Evolutionary conservation across 2,888 invertebrate genomes (phyloP).

Genomic region (Drepana falcataria): DNA sequence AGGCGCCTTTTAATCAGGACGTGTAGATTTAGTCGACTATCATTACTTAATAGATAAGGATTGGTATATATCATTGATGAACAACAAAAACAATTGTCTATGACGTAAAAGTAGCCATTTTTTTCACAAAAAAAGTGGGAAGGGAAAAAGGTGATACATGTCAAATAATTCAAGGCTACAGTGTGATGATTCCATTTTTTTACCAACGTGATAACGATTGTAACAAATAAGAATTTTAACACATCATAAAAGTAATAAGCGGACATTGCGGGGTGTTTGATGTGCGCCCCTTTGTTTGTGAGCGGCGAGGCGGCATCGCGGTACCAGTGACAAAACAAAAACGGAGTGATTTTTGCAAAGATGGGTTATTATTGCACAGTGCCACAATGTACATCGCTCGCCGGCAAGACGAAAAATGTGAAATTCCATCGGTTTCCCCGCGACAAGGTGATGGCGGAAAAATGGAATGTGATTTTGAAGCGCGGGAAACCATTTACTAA

Average conservation of each 20-base stretch:
- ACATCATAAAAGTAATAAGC: constrained; percentile 11
- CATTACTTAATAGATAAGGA: constrained; percentile 16
- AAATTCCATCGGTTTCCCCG: constrained; percentile 73
- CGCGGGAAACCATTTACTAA: constrained; percentile 73
- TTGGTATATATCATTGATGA: constrained; percentile 8
- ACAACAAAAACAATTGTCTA: constrained; percentile 28
- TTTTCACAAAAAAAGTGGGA: constrained; percentile 51
- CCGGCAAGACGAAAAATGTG: constrained; percentile 76
- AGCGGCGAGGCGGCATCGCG: constrained; percentile 11
- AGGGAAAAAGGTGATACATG: constrained; percentile 73
- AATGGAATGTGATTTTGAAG: constrained; percentile 67
- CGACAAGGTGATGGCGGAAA: constrained; percentile 58
- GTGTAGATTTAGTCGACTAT: background rate
- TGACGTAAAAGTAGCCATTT: constrained; percentile 47
- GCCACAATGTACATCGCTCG: constrained; percentile 74
- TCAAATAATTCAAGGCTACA: constrained; percentile 76
- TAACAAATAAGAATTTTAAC: constrained; percentile 43
- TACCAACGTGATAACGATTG: constrained; percentile 70
- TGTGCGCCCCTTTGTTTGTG: constrained; percentile 25
- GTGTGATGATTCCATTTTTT: constrained; percentile 74
- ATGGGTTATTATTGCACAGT: constrained; percentile 78
- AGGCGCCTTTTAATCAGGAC: constrained; percentile 2
- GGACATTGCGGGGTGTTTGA: constrained; percentile 22
- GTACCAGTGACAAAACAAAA: constrained; percentile 38
- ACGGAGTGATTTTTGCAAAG: constrained; percentile 29